Conservation (phyloP, 1,140 invertebrate genomes). For the Zaprionus gabonicus region DNA sequence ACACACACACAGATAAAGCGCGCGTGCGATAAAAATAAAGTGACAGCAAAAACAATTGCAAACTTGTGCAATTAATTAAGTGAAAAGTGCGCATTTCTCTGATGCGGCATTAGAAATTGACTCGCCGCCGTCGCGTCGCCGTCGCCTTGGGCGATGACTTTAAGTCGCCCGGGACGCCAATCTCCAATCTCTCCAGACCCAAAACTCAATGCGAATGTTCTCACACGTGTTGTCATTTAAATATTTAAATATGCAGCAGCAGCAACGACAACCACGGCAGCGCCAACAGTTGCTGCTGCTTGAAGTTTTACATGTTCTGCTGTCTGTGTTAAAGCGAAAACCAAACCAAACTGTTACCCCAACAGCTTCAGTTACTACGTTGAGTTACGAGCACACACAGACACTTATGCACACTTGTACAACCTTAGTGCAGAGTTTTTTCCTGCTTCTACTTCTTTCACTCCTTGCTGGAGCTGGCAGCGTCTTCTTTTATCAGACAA, state of each 20-base stretch:
- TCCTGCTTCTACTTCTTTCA: constrained; percentile 30
- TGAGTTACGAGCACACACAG: constrained; percentile 30
- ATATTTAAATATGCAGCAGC: constrained; percentile 79
- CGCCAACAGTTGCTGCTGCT: constrained; percentile 23
- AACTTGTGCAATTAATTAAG: constrained; percentile 81
- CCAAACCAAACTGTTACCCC: constrained; percentile 76
- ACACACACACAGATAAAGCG: constrained; percentile 53
- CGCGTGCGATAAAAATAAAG: constrained; percentile 79
- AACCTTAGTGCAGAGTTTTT: constrained; percentile 33
- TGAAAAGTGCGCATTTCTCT: constrained; percentile 71
- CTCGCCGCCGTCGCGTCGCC: constrained; percentile 16
- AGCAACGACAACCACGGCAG: constrained; percentile 51
- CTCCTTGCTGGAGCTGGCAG: constrained; percentile 41
- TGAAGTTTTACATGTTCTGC: constrained; percentile 75
- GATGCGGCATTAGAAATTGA: constrained; percentile 49
- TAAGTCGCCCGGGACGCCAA: constrained; percentile 6
- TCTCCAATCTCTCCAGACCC: constrained; percentile 13
- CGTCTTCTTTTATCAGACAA: constrained; percentile 80
- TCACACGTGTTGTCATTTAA: constrained; percentile 80
- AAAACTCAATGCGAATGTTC: constrained; percentile 67
- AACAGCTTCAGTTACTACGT: constrained; percentile 31
- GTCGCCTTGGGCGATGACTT: constrained; percentile 15
- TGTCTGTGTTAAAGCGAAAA: constrained; percentile 75
- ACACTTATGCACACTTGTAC: constrained; percentile 21
- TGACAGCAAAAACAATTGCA: constrained; percentile 81